Percentiles rank a stretch among this genome's conserved stretches.
These are phyloP conservation scores for Perodicticus potto DNA, from an alignment of 2,797 vertebrate species.

Conservation along the genomic window DNA sequence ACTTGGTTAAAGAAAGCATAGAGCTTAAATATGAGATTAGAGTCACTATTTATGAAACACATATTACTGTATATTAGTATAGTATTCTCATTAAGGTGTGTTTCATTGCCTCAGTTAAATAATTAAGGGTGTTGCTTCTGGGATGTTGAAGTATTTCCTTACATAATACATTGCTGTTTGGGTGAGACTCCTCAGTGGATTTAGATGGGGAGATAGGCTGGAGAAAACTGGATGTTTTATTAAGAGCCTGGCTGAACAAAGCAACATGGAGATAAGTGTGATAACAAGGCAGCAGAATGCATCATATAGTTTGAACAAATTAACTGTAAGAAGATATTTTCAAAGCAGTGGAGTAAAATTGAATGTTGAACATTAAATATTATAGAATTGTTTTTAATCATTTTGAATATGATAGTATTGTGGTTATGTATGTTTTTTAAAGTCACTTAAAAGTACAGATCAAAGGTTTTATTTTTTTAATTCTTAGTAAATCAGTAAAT, in stretches of 20 bases:
- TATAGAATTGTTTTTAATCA: not conserved
- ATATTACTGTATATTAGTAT: not conserved
- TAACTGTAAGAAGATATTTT: not conserved
- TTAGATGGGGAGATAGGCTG: not conserved
- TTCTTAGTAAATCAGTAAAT: not conserved
- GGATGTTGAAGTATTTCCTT: not conserved
- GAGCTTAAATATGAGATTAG: not conserved
- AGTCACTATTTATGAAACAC: not conserved
- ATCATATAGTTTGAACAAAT: not conserved
- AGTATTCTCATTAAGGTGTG: not conserved
- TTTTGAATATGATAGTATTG: not conserved
- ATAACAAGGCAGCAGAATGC: not conserved
- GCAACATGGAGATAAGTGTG: not conserved
- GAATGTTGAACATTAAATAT: not conserved
- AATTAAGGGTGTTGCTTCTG: not conserved
- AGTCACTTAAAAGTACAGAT: not conserved
- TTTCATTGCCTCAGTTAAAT: not conserved
- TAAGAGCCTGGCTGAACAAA: slow-evolving; percentile 19
- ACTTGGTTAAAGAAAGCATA: not conserved
- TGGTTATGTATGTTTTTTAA: not conserved
- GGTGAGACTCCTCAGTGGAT: not conserved
- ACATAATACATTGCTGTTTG: not conserved
- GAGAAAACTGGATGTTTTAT: not conserved
- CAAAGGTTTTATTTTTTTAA: not conserved
- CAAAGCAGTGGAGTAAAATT: not conserved